Base-by-base conservation (phyloP, 2,888 invertebrate species). In the Drosophila kuntzei region DNA sequence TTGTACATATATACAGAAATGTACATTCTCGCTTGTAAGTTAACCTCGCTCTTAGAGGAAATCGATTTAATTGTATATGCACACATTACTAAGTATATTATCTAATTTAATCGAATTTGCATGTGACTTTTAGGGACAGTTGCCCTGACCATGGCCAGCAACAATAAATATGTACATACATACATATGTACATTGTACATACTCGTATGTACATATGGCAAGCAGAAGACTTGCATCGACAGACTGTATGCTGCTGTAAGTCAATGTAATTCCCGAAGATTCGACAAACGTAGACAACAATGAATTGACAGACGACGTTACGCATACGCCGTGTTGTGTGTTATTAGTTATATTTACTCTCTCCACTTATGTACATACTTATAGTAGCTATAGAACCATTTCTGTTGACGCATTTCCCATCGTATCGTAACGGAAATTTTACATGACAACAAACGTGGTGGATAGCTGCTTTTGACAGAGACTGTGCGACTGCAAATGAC, bases 1-100 rank as follows among this genome's bases (percentile, higher is more conserved):
- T n/a, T n/a, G n/a, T 18, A 18, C 11, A 22, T 7, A 43, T 11
- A 29, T 41, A 16, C 27, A 20, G 18, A 44, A 2, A 27, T 9
- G 22, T 25, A 39, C 18, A 29, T 41, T 37, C 16, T 39, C 7
- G 29, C 51, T 50, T 50, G 43, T 29, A 44, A 68, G 54, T 20
- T 37, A 32, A 27, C 44, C 54, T 58, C 36, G 68, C 25, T 54
- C 22, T 37, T 50, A 20, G 41, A 73, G 73, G 80, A 83, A 83
- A 65, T 81, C 55, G 43, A 43, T 22, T 59, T 71, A 83, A 83
- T 70, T 62, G n/a, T n/a, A 61, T 61, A 73, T 82, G 47, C 69
- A 66, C 41, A 53, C 60, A 29, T 44, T 68, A 46, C 58, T 29
- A 47, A 71, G 64, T 65, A 80, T 74, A 25, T 55, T 29, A 76